Evolutionary conservation across 2,888 invertebrate genomes (phyloP), one percentile per base, ranked within the genome.

Genomic region (Drosophila prostipennis): DNA sequence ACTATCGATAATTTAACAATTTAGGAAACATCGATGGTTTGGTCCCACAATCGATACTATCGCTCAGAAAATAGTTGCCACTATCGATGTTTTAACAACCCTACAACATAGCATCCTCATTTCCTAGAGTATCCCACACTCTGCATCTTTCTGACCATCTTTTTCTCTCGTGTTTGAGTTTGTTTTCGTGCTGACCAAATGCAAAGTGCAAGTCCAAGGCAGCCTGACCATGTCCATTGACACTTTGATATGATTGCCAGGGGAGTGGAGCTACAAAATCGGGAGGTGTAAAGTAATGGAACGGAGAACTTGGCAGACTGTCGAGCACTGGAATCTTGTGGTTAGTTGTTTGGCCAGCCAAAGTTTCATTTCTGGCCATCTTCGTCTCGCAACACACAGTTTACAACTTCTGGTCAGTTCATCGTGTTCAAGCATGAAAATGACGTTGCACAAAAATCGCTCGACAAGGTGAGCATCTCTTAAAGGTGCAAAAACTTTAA

Each of bases 361-460:
- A 79, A 82, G 73, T 82, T 79, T 78, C 73, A 76, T 81, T 80
- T 79, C 59, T 71, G 72, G 71, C 71, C 69, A 57, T 76, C 84
- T 81, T 75, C 78, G 75, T 71, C 63, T 67, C 73, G 65, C 29
- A 64, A 64, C 70, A 74, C 61, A 34, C 70, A 74, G 76, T 74
- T 78, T 70, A 76, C 76, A 72, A 76, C 73, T 74, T 79, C 77
- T 71, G 80, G 67, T 72, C 67, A 72, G 52, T 54, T 65, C 61
- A 16, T 48, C 37, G 61, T 72, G 46, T 54, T 64, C 26, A 26
- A 72, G 64, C 77, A 73, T 57, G 58, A 74, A 74, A 70, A 78
- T 78, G 80, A 80, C 76, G 74, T 67, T 61, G 80, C 83, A 80
- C 70, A 81, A 81, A 69, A 63, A 49, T 55, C 32, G 52, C 34